Evolutionary conservation across 2,888 invertebrate species (phyloP).

Genomic region (Chromoteleia sp.): DNA sequence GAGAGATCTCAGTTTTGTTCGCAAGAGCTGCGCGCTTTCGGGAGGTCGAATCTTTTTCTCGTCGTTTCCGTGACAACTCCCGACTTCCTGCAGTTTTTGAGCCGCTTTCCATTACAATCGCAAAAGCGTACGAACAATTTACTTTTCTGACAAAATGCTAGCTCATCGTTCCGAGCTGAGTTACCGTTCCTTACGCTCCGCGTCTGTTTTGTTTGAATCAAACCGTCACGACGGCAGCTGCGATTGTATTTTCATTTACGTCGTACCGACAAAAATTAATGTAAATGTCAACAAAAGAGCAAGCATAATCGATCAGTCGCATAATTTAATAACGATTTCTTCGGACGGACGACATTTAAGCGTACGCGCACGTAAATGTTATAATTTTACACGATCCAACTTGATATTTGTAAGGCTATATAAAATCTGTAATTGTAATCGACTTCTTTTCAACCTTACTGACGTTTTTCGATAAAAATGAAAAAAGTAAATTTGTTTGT

Average conservation of each 20-base stretch:
- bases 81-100: constrained; percentile 24
- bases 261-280: not conserved
- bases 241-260: constrained; percentile 9
- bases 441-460: not conserved
- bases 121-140: constrained; percentile 24
- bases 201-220: not conserved
- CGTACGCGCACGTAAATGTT: constrained; percentile 2
- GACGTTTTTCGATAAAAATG: too few relatives aligned
- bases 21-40: constrained; percentile 15
- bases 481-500: too few relatives aligned
- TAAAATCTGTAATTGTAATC: not conserved
- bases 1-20: constrained; percentile 6
- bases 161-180: not conserved
- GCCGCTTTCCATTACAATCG: constrained; percentile 23
- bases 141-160: constrained; percentile 6
- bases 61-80: constrained; percentile 17
- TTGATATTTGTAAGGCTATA: constrained; percentile 7
- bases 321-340: not conserved
- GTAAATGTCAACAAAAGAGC: constrained; percentile 28
- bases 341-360: constrained; percentile 5
- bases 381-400: constrained; percentile 1
- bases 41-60: constrained; percentile 31
- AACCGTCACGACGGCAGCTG: not conserved
- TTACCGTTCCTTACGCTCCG: constrained; percentile 3
- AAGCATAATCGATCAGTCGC: constrained; percentile 4